Evolutionary conservation across 2,888 invertebrate species (phyloP).

Genomic region (Hirtodrosophila cameraria): DNA sequence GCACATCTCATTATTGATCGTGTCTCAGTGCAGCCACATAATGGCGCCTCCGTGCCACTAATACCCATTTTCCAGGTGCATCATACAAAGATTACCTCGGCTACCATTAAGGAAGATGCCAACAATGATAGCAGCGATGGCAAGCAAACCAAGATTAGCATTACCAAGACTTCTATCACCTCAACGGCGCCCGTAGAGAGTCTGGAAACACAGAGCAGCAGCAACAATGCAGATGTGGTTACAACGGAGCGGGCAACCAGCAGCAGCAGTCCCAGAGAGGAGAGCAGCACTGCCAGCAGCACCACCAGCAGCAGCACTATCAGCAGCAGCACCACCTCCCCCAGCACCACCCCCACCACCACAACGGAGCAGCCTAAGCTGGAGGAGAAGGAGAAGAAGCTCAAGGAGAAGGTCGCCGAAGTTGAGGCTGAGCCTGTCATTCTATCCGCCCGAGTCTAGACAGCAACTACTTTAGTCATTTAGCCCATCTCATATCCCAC

Average conservation of each 20-base stretch:
- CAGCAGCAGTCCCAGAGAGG: constrained; percentile 17
- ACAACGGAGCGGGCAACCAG: constrained; percentile 26
- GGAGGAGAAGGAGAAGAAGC: constrained; percentile 78
- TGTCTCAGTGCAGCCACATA: constrained; percentile 75
- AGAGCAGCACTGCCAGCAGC: constrained; percentile 55
- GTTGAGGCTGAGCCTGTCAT: constrained; percentile 84
- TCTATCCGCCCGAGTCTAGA: constrained; percentile 81
- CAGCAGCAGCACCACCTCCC: constrained; percentile 17
- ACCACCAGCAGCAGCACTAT: constrained; percentile 16
- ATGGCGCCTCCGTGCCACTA: constrained; percentile 53
- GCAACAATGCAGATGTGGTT: constrained; percentile 13
- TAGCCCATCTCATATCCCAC: constrained; percentile 30
- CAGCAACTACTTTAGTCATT: constrained; percentile 33
- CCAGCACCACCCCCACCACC: constrained; percentile 38
- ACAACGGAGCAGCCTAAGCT: constrained; percentile 70
- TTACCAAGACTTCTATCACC: constrained; percentile 69
- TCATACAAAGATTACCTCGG: constrained; percentile 68
- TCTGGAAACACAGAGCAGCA: constrained; percentile 39
- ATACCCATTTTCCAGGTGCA: constrained; percentile 78
- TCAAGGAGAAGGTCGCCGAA: constrained; percentile 83
- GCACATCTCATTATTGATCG: constrained; percentile 81
- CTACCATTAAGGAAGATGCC: constrained; percentile 62
- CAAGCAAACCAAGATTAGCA: constrained; percentile 72
- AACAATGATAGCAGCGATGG: constrained; percentile 59
- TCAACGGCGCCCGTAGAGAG: constrained; percentile 61